Evolutionary conservation across 1,140 invertebrate species (phyloP).

Genomic region (Heliothis subflexa): DNA sequence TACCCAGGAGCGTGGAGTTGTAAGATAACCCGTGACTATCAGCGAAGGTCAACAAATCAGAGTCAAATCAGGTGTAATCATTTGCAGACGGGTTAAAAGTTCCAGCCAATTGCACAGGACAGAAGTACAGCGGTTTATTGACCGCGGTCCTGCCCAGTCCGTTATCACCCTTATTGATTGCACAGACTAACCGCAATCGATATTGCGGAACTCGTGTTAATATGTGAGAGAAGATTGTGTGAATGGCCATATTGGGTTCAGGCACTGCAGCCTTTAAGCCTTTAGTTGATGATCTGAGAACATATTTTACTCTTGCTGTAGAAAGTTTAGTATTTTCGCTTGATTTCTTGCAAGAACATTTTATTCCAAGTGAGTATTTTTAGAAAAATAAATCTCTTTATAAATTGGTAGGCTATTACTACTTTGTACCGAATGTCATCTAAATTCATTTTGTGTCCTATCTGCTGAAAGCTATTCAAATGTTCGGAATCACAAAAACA

Average conservation of each 20-base stretch:
- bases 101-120: slow-evolving; percentile 8
- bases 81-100: neutral
- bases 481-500: too few species aligned
- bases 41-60: neutral
- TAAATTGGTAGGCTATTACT: too few species aligned
- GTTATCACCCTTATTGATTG: slow-evolving; percentile 31
- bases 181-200: slow-evolving; percentile 33
- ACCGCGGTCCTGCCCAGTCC: slow-evolving; percentile 3
- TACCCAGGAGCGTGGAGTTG: neutral
- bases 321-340: neutral
- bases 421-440: too few species aligned
- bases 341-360: too few species aligned
- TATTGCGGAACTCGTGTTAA: slow-evolving; percentile 33
- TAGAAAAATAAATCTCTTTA: too few species aligned
- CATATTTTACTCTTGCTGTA: slow-evolving; percentile 3
- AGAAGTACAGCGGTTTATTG: slow-evolving; percentile 9
- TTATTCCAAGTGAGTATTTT: too few species aligned
- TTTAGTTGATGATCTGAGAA: slow-evolving; percentile 12
- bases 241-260: slow-evolving; percentile 34
- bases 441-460: too few species aligned
- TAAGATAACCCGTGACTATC: neutral
- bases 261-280: neutral
- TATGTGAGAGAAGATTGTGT: slow-evolving; percentile 36
- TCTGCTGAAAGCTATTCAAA: too few species aligned
- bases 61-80: neutral